phyloP scores from a whole-genome alignment of 2,113 vertebrate genomes.

The Mustelus asterias region DNA sequence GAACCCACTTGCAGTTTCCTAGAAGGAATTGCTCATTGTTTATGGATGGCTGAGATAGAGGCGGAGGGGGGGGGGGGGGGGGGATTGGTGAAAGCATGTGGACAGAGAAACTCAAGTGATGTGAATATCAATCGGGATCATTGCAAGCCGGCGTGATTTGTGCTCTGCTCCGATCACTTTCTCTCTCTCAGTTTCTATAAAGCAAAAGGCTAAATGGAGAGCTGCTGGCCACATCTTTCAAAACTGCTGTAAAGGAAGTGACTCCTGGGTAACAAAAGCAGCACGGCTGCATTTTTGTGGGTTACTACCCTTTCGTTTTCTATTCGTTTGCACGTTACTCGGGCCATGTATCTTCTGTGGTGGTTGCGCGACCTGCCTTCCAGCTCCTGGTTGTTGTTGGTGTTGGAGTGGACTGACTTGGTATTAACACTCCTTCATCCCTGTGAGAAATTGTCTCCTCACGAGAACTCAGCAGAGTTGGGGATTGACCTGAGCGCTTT shows the following conservation, averaged over 20 bases:
- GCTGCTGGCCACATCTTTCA: not conserved
- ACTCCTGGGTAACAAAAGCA: not conserved
- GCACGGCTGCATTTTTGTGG: not conserved
- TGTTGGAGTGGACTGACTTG: not conserved
- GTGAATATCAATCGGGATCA: not conserved
- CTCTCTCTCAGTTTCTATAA: not conserved
- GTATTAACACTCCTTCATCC: not conserved
- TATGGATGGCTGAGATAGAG: not conserved
- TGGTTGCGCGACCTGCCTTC: not conserved
- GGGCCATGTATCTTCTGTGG: not conserved
- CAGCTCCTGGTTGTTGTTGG: not conserved
- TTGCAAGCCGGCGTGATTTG: not conserved
- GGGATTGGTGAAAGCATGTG: not conserved
- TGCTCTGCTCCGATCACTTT: too few species aligned
- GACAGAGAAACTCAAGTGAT: not conserved
- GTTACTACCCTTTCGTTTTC: not conserved
- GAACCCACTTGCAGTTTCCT: not conserved
- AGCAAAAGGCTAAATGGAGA: not conserved
- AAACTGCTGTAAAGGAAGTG: not conserved
- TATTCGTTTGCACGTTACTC: not conserved
- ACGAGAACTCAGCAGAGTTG: not conserved
- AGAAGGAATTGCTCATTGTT: not conserved
- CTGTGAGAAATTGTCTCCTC: not conserved
- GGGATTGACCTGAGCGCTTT: too few species aligned
- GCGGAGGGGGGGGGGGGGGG: not conserved